Evolutionary conservation across 1,140 invertebrate genomes (phyloP).

Genomic region (Drosophila ananassae): DNA sequence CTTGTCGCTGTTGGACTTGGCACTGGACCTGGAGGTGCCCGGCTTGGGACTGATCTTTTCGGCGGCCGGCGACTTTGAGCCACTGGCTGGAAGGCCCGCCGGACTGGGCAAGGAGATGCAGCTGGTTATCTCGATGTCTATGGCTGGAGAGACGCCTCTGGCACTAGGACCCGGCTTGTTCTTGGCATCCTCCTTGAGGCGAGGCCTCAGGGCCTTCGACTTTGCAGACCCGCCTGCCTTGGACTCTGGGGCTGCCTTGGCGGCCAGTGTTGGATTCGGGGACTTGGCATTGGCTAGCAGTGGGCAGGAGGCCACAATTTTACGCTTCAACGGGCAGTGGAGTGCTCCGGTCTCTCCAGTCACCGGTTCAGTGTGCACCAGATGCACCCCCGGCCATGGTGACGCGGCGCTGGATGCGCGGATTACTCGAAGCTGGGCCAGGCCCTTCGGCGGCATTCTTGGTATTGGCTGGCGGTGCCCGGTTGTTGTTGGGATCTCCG

Average conservation of each 20-base stretch:
- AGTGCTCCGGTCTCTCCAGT: not conserved
- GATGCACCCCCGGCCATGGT: conserved; percentile 1
- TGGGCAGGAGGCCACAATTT: not conserved
- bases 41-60: not conserved
- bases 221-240: not conserved
- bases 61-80: no score
- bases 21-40: not conserved
- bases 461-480: not conserved
- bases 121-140: no score
- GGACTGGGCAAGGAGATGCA: no score
- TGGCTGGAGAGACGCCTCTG: no score
- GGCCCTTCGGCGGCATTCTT: not conserved
- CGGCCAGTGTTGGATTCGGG: not conserved
- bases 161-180: no score
- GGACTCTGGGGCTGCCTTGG: not conserved
- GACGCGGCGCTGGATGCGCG: not conserved
- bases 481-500: not conserved
- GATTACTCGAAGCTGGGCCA: not conserved
- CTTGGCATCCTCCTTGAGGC: not conserved
- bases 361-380: not conserved
- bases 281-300: not conserved
- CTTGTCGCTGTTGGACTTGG: not conserved
- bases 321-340: not conserved
- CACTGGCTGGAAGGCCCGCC: no score
- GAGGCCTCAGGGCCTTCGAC: not conserved